Percentiles rank a stretch among this genome's conserved stretches.
phyloP scores from a whole-genome alignment of 2,888 invertebrate genomes.

The Altica lythri region DNA sequence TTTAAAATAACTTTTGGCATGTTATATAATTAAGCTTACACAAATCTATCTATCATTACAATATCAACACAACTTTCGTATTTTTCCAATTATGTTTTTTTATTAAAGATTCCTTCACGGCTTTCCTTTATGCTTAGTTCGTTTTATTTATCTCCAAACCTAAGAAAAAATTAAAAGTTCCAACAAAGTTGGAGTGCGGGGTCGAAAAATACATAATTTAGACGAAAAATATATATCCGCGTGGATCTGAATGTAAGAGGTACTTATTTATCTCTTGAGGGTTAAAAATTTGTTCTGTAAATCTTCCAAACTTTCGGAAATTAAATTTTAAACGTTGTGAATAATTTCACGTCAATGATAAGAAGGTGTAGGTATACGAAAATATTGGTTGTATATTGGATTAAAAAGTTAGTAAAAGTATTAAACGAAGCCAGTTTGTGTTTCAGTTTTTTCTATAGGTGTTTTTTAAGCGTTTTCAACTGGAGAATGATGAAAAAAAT shows the following conservation, averaged over 20 bases:
- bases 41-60: no score
- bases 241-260: slow-evolving; percentile 25
- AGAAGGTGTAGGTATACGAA: not conserved
- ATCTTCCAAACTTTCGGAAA: slow-evolving; percentile 28
- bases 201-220: slow-evolving; percentile 30
- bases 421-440: no score
- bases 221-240: slow-evolving; percentile 27
- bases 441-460: no score
- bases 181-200: slow-evolving; percentile 21
- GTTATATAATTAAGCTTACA: no score
- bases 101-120: no score
- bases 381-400: slow-evolving; percentile 2
- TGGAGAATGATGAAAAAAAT: no score
- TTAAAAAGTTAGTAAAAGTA: no score
- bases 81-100: no score
- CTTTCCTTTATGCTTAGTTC: no score
- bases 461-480: no score
- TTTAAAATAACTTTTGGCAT: no score
- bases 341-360: slow-evolving; percentile 22
- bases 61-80: no score
- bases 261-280: slow-evolving; percentile 31
- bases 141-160: slow-evolving; percentile 11
- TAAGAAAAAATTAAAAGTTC: slow-evolving; percentile 34
- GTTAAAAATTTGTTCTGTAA: slow-evolving; percentile 24
- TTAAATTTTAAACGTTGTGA: slow-evolving; percentile 31